Evolutionary conservation across 2,113 vertebrate species (phyloP).

Genomic region (Hepsetus odoe): DNA sequence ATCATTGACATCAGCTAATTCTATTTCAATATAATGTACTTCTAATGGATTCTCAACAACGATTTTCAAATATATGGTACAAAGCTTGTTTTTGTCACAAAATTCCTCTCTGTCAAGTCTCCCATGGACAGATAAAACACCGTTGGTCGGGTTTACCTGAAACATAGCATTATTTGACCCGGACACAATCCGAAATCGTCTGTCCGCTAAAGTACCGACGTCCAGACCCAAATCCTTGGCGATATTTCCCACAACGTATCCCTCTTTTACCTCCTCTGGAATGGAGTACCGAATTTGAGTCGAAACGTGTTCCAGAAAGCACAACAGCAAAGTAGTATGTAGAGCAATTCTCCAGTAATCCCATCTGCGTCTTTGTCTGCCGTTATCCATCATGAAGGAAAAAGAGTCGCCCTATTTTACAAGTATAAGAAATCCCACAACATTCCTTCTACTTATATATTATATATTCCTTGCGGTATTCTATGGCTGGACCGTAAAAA

Average conservation of each 20-base stretch:
- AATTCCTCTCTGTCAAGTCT: constrained; percentile 71
- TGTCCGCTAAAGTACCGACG: constrained; percentile 45
- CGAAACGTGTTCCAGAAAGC: constrained; percentile 52
- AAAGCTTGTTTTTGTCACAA: constrained; percentile 58
- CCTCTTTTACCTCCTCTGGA: constrained; percentile 65
- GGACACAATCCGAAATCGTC: constrained; percentile 68
- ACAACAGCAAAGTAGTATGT: constrained; percentile 31
- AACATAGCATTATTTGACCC: constrained; percentile 54
- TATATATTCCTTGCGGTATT: no score
- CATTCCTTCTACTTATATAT: no score
- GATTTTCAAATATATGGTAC: constrained; percentile 65
- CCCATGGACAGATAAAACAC: constrained; percentile 61
- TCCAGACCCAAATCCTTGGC: constrained; percentile 73
- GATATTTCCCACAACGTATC: constrained; percentile 70
- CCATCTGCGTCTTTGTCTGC: constrained; percentile 18
- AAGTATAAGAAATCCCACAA: no score
- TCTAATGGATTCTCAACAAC: constrained; percentile 72
- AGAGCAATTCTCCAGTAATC: constrained; percentile 29
- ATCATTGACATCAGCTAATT: constrained; percentile 72
- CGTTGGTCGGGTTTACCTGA: constrained; percentile 67
- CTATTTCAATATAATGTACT: constrained; percentile 65
- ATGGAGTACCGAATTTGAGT: constrained; percentile 68
- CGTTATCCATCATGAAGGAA: constrained; percentile 15
- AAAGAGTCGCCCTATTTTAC: no score
- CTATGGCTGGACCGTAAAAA: neutral